Evolutionary conservation across 2,797 vertebrate species (phyloP).

Genomic region (Eupleurogrammus muticus): DNA sequence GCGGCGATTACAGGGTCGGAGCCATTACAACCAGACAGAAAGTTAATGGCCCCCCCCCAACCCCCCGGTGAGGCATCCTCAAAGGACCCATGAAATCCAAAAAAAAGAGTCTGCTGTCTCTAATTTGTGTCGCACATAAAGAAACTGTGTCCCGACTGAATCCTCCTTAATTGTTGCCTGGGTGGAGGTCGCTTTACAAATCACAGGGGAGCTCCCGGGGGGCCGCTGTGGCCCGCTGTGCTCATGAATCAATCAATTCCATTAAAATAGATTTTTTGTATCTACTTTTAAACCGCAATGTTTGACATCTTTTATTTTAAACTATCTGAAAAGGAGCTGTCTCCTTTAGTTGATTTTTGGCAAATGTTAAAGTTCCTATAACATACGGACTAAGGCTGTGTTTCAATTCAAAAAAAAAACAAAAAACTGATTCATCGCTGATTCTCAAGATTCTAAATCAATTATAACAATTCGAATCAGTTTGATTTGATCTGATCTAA

Average conservation of each 20-base stretch:
- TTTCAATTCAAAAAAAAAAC: no score
- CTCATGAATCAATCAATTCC: no score
- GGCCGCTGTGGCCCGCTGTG: constrained; percentile 35
- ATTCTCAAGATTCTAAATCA: no score
- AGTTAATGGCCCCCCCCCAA: constrained; percentile 84
- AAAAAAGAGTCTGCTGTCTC: constrained; percentile 72
- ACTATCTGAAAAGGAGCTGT: neutral
- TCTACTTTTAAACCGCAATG: no score
- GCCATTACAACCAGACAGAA: constrained; percentile 87
- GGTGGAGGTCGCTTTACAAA: constrained; percentile 74
- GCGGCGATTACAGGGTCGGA: constrained; percentile 77
- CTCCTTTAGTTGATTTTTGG: no score
- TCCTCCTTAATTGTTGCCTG: constrained; percentile 63
- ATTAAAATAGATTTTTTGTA: no score
- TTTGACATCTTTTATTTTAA: neutral
- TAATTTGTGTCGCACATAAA: constrained; percentile 74
- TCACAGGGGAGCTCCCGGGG: constrained; percentile 50
- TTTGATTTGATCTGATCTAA: no score
- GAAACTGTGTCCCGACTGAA: constrained; percentile 68
- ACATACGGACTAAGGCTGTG: no score
- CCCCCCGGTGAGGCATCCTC: constrained; percentile 83
- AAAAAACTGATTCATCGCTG: no score
- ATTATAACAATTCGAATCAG: no score
- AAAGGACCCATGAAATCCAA: constrained; percentile 72
- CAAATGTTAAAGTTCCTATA: no score